Evolutionary conservation across 2,888 invertebrate genomes (phyloP), one percentile per base, ranked within the genome.

Genomic region (Iselma pallidipennis): DNA sequence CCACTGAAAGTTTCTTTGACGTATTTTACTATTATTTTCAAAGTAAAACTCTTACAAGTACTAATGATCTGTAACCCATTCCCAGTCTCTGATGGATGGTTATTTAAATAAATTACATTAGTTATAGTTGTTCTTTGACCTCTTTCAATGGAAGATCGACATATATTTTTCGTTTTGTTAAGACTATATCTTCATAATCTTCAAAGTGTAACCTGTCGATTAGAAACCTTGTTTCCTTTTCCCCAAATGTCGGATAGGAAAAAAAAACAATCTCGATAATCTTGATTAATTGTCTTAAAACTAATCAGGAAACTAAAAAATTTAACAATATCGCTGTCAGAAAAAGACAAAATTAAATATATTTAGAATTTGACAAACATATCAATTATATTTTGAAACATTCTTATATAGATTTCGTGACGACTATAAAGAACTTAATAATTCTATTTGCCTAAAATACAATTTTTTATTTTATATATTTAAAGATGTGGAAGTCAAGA

Each of bases 21-120:
- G n/a, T 37, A 14, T 37, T 14, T 14, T 37, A n/a, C 6, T 37
- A 4, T 37, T 37, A 3, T n/a, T 16, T 37, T 37, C 16, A 37
- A 37, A 16, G 16, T 16, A 37, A n/a, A 51, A 51, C 28, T 14
- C n/a, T 49, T 55, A 57, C 57, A 57, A 33, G 50, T 57, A 57
- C 57, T 57, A 57, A 57, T 57, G 57, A 57, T 57, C 51, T 57
- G 51, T 52, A 23, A 14, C 37, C 42, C 42, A 52, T 26, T 53
- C 33, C 45, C 57, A 23, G 33, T 57, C 33, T 50, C 54, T 59
- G 59, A 59, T 59, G 48, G 59, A 59, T 59, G 54, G 49, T 54
- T 59, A 59, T 59, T 59, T 59, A 59, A 59, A 59, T 59, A 59
- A 59, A 59, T 59, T 59, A 33, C 59, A 57, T 57, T 57, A 57